Evolutionary conservation across 1,140 invertebrate species (phyloP), one percentile per base, ranked within the genome.

Genomic region (Saccostrea cuccullata): DNA sequence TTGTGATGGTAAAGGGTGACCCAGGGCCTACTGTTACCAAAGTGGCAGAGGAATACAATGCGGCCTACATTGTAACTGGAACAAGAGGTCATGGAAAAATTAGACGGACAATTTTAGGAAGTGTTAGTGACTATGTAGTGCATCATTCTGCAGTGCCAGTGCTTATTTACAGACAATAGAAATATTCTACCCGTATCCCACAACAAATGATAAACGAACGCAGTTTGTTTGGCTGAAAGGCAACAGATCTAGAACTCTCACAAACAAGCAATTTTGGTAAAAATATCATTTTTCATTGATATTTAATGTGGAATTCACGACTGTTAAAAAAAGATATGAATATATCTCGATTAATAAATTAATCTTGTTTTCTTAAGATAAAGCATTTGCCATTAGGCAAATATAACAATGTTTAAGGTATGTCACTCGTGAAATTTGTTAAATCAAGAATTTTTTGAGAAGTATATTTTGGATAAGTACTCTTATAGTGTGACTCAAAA

Each of bases 121-220:
- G 91, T 77, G 91, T 92, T 84, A 93, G 92, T 73, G 91, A 93
- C 30, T 92, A 91, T 64, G 90, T 92, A 23, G 67, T 93, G 30
- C 91, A 90, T 36, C 91, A 93, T 86, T 82, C 91, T 0, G 64
- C 90, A 36, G 86, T 93, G 30, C 91, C 92, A 0, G 91, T 92
- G n/a, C 70, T 77, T 36, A 77, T 77, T 30, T 77, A 77, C 26
- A 77, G 70, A 26, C 23, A 36, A 3, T 77, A 77, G 70, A 23
- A n/a, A n/a, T 36, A 30, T 77, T 26, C 70, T 30, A 12, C 26
- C 70, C 36, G 36, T 36, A 36, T 36, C 30, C 30, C 70, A 26
- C 70, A 36, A 13, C 8, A 23, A 30, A 73, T 4, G 0, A 60
- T 20, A n/a, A 20, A 20, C n/a, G 15, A 64, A 47, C 47, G 6